Conservation (phyloP, 2,113 vertebrate species). For the Ranitomeya variabilis region DNA sequence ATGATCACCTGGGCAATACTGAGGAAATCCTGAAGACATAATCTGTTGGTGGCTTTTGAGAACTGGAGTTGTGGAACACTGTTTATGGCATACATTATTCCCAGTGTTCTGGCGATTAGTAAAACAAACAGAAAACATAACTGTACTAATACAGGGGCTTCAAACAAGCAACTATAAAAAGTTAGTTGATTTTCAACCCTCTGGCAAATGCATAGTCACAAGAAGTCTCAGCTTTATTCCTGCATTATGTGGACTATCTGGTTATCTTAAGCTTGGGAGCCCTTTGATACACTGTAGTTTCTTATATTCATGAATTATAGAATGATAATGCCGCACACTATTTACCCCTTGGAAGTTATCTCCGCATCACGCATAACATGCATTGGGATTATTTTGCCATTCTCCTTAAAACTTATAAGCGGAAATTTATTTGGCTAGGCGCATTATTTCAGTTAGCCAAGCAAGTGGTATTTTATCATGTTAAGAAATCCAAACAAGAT, state of each 20-base stretch:
- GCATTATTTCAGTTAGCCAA: background rate
- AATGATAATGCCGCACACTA: background rate
- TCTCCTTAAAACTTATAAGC: background rate
- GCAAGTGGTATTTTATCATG: background rate
- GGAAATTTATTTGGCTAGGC: background rate
- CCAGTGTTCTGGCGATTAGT: too few relatives aligned
- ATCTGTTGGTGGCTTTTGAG: too few relatives aligned
- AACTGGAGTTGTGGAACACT: too few relatives aligned
- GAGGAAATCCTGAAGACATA: too few relatives aligned
- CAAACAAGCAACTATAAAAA: too few relatives aligned
- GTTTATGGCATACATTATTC: too few relatives aligned
- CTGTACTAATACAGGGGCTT: too few relatives aligned
- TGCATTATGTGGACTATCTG: background rate
- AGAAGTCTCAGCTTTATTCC: background rate
- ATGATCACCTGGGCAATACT: too few relatives aligned
- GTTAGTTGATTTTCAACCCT: too few relatives aligned
- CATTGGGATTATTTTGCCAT: background rate
- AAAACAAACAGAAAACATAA: too few relatives aligned
- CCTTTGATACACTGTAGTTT: background rate
- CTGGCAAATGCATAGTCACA: background rate
- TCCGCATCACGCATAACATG: background rate
- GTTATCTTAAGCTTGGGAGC: background rate
- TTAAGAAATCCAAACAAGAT: constrained; percentile 28
- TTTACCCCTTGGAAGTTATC: background rate
- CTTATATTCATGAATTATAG: background rate